Conservation (phyloP, 2,797 vertebrate species). For the Melanotaenia parkinsoni region DNA sequence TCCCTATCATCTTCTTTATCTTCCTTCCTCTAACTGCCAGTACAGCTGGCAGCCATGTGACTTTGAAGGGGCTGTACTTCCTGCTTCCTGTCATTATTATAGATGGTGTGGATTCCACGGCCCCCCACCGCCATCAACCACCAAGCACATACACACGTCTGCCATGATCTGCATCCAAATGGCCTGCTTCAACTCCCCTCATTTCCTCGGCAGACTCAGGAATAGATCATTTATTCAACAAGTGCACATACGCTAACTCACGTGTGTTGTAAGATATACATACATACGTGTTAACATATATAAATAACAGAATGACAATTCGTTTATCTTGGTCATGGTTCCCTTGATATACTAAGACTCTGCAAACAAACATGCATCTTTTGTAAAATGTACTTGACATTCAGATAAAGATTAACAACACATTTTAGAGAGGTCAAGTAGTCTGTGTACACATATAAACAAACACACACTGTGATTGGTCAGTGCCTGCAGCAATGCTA, state of each 20-base stretch:
- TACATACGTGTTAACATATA: constrained; percentile 33
- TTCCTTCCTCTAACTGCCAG: constrained; percentile 79
- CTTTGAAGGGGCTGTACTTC: constrained; percentile 83
- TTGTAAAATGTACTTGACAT: not conserved
- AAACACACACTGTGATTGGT: constrained; percentile 82
- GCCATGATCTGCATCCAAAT: constrained; percentile 94
- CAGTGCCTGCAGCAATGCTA: constrained; percentile 82
- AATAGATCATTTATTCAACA: constrained; percentile 89
- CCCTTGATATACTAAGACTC: not conserved
- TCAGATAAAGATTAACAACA: constrained; percentile 21
- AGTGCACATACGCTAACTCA: constrained; percentile 66
- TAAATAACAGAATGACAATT: constrained; percentile 9
- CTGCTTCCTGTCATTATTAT: constrained; percentile 99
- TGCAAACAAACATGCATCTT: constrained; percentile 16
- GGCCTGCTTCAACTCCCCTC: constrained; percentile 64
- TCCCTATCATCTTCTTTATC: constrained; percentile 63
- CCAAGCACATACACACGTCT: constrained; percentile 59
- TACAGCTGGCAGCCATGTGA: constrained; percentile 98
- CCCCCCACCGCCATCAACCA: constrained; percentile 80
- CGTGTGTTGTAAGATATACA: constrained; percentile 31
- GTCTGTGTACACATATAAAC: constrained; percentile 49
- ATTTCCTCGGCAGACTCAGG: constrained; percentile 70
- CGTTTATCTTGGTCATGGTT: not conserved
- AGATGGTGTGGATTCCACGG: constrained; percentile 97
- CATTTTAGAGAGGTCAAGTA: constrained; percentile 19